A percentile compares a stretch with the other conserved stretches of the same genome.
phyloP scores from a whole-genome alignment of 2,113 vertebrate species.

The Tyto alba region DNA sequence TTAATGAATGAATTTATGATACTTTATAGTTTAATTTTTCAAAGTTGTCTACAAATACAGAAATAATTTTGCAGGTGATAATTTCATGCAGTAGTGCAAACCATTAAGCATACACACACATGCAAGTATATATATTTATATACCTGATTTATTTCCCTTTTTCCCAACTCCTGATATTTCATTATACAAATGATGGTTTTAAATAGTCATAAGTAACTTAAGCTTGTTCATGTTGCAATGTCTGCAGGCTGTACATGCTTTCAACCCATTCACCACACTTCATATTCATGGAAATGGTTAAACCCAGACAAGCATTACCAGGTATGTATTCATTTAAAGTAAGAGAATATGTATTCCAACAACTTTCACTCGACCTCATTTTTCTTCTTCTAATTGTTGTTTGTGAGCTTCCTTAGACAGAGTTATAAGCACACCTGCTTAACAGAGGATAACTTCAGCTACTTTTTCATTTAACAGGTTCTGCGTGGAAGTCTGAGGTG shows the following conservation, averaged over 20 bases:
- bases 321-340: neutral
- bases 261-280: neutral
- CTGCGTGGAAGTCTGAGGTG: neutral
- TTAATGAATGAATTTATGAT: neutral
- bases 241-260: neutral
- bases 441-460: neutral
- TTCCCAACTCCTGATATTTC: neutral
- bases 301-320: neutral
- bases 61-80: neutral
- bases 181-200: neutral
- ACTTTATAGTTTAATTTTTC: neutral
- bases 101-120: neutral
- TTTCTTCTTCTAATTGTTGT: neutral
- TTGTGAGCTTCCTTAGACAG: neutral
- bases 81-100: neutral
- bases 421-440: neutral
- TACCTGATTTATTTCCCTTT: neutral
- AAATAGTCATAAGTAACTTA: neutral
- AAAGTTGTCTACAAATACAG: neutral
- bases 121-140: fast-evolving
- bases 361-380: neutral
- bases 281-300: neutral
- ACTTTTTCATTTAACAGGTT: neutral
- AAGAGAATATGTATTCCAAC: neutral
- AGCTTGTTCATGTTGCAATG: neutral